Percentiles rank a stretch among this genome's conserved stretches.
phyloP scores from a whole-genome alignment of 2,113 vertebrate genomes.

The Chloebia gouldiae region DNA sequence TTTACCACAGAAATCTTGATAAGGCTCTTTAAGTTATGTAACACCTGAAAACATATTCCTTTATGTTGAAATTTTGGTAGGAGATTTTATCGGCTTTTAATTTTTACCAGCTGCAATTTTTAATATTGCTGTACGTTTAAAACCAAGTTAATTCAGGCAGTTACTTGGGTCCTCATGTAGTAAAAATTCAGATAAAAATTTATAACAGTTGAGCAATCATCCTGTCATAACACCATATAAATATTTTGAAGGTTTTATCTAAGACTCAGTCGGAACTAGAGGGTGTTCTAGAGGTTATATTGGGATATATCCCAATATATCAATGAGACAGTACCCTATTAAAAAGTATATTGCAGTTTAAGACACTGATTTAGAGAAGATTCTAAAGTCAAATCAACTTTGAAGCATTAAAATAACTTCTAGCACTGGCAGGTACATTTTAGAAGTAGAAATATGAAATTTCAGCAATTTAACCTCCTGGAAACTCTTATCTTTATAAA shows the following conservation, averaged over 20 bases:
- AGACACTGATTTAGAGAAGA: background rate
- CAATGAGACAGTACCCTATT: background rate
- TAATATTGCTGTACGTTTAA: background rate
- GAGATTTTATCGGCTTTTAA: background rate
- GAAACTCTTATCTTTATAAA: background rate
- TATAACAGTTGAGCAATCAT: fast-evolving
- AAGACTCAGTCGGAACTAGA: background rate
- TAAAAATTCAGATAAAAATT: background rate
- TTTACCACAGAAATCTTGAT: background rate
- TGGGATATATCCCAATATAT: background rate
- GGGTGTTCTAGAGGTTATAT: too few relatives aligned
- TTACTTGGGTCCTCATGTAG: background rate
- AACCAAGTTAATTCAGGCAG: background rate
- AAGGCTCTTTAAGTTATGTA: background rate
- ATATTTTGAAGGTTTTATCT: background rate
- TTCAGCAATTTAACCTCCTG: background rate
- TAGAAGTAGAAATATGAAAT: background rate
- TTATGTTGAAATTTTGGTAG: background rate
- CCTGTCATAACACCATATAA: background rate
- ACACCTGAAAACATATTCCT: background rate
- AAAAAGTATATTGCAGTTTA: background rate
- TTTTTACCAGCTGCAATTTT: background rate
- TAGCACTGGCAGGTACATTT: background rate
- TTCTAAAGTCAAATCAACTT: background rate
- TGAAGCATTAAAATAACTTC: background rate